phyloP scores from a whole-genome alignment of 2,888 invertebrate species.

The Pyrrhopygopsis socrates region DNA sequence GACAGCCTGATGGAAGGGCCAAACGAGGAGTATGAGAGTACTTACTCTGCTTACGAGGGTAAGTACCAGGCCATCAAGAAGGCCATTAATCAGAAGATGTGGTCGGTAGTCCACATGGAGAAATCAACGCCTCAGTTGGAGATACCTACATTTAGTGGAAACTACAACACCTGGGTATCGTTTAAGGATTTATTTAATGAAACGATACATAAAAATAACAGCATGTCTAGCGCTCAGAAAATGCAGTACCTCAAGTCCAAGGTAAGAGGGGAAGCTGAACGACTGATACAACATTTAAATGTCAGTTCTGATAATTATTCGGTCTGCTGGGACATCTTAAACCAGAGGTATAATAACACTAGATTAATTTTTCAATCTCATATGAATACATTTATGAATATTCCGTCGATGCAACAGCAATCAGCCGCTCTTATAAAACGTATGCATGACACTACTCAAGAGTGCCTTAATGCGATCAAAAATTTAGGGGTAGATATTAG shows the following conservation, averaged over 20 bases:
- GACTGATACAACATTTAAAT: constrained; percentile 77
- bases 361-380: constrained; percentile 45
- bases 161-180: constrained; percentile 62
- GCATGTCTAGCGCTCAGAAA: constrained; percentile 75
- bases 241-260: constrained; percentile 80
- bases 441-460: constrained; percentile 20
- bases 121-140: constrained; percentile 53
- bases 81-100: constrained; percentile 61
- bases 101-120: constrained; percentile 55
- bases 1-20: constrained; percentile 60
- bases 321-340: constrained; percentile 67
- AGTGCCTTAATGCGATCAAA: constrained; percentile 38
- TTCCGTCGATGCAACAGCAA: constrained; percentile 78
- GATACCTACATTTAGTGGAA: constrained; percentile 48
- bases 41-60: constrained; percentile 53
- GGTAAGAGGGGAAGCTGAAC: constrained; percentile 79
- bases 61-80: constrained; percentile 27
- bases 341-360: constrained; percentile 30
- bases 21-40: constrained; percentile 53
- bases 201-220: constrained; percentile 71
- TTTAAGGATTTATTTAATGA: constrained; percentile 75
- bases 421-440: background rate
- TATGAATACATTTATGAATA: constrained; percentile 23
- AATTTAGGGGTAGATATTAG: constrained; percentile 49
- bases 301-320: constrained; percentile 78